Evolutionary conservation across 2,888 invertebrate genomes (phyloP).

Genomic region (Drosophila limbata): DNA sequence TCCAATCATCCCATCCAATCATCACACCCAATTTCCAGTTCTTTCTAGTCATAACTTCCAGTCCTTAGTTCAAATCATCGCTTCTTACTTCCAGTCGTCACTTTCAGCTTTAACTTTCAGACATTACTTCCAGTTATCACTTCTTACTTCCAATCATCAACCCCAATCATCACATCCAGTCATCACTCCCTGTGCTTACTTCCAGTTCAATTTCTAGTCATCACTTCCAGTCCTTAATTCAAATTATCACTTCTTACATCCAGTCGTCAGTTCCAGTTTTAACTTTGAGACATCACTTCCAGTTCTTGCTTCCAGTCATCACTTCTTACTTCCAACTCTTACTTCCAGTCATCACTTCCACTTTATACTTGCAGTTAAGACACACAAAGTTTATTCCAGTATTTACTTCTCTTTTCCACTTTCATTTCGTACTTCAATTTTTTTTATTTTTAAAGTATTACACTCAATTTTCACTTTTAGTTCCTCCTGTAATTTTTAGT

Average conservation of each 20-base stretch:
- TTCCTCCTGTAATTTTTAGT: too few relatives aligned
- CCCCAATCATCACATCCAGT: neutral
- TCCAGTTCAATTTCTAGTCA: neutral
- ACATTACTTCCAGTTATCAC: neutral
- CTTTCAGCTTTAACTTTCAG: neutral
- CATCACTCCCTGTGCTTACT: neutral
- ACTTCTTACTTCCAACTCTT: neutral
- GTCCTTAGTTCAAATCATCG: neutral
- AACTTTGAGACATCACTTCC: neutral
- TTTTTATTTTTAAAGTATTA: too few relatives aligned
- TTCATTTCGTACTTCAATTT: too few relatives aligned
- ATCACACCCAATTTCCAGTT: neutral
- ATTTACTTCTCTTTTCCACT: too few relatives aligned
- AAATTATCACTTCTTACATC: neutral
- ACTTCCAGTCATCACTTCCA: neutral
- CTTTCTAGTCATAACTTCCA: too few relatives aligned
- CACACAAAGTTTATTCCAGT: too few relatives aligned
- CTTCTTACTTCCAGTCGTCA: neutral
- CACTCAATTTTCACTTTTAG: too few relatives aligned
- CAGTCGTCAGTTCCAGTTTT: neutral
- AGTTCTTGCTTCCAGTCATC: neutral
- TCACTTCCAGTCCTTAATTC: neutral
- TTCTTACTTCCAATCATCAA: neutral
- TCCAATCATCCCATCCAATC: neutral
- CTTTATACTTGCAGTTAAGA: too few relatives aligned